Base-by-base conservation (phyloP, 2,113 vertebrate species). In the Cynopterus brachyotis region DNA sequence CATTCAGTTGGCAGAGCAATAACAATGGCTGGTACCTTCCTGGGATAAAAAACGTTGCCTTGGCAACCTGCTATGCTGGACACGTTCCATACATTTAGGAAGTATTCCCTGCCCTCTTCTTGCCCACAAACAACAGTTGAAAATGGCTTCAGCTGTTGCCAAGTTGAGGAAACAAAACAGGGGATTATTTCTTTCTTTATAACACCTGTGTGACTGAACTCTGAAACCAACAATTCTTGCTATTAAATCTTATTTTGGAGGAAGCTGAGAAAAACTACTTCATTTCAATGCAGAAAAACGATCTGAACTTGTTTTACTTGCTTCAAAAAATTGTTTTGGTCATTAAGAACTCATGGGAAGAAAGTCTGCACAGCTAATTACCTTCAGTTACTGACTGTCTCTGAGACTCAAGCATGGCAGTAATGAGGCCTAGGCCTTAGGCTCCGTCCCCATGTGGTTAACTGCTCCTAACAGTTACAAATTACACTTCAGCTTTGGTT, bases 311-410 rank as follows among this genome's bases (percentile, higher is more conserved):
- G 69, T 70, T 86, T 75, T 50, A 30, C 95, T 95, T 86, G 47
- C 73, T 95, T 97, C 91, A 28, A 19, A 88, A 92, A 62, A 70
- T 60, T n/a, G 66, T 79, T 84, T 64, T 59, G 79, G 30, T 50
- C 59, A 73, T 73, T 50, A 53, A 57, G 40, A 47, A 42, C 84
- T 64, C 30, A 0, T 62, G 88, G 37, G 88, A 53, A 50, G 73
- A 73, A 9, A 47, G 10, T 50, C 60, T 91, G 32, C 22, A 55
- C 24, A 57, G 64, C 55, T 73, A 35, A 87, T 89, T 89, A 45
- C 37, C 72, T 35, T 57, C 67, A 66, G 50, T 35, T 42, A 7
- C 37, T 2, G 6, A 8, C 50, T 69, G 10, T 67, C 45, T 80
- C 81, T 9, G 7, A 17, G 66, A 70, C 59, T 93, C 53, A 32